Base-by-base conservation (phyloP, 2,888 invertebrate species). In the Oxytorus armatus region DNA sequence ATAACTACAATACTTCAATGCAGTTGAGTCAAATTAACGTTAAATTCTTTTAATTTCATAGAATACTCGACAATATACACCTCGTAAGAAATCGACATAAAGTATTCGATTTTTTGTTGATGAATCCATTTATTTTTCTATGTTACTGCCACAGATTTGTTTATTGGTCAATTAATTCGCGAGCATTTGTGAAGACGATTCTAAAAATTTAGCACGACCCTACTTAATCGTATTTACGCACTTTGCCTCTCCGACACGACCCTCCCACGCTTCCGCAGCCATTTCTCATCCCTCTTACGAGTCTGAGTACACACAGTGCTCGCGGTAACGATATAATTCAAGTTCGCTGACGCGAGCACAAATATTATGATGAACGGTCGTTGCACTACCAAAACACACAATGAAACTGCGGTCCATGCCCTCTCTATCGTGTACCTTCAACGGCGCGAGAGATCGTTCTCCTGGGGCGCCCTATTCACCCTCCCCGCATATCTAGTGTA, bases 281-380 rank as follows among this genome's bases (percentile, higher is more conserved):
- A n/a, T 55, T 8, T 8, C 29, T 65, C 70, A n/a, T 47, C 21
- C 59, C 42, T 70, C 8, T 53, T 55, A 16, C 25, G 63, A 39
- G 11, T 39, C 59, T 51, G 53, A 51, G 59, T 36, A 8, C 29
- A 29, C 55, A 21, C 49, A n/a, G n/a, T n/a, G 51, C 53, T 57
- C 61, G 36, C n/a, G n/a, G n/a, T 88, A 85, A 88, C 87, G 82
- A 85, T 84, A 88, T 87, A 87, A 88, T 88, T 88, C 87, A 87
- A 86, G 82, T 47, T 82, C 84, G 86, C 82, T 82, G 88, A 88
- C 88, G 79, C 84, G 83, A 85, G 83, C 87, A 88, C 86, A 89
- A 89, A 88, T 88, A 87, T 88, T 88, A 86, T 88, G 89, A 89
- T 87, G 84, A 83, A 88, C 86, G 85, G 82, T 79, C 84, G 82